Evolutionary conservation across 2,888 invertebrate genomes (phyloP).

Genomic region (Iphiclides podalirius): DNA sequence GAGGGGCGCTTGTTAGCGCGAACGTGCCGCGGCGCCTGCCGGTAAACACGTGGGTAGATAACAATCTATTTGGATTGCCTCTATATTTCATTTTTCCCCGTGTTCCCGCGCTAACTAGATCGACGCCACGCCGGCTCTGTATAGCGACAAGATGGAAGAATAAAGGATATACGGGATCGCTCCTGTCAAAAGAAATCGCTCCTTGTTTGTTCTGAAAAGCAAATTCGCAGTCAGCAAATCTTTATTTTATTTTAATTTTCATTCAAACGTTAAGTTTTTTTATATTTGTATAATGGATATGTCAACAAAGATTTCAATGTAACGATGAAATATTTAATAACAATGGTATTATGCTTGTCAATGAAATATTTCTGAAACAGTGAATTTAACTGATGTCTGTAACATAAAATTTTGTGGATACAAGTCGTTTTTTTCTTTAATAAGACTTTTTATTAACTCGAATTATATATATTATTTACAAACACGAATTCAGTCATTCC

Average conservation of each 20-base stretch:
- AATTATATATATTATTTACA: too few species aligned
- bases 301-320: too few species aligned
- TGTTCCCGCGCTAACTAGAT: constrained; percentile 74
- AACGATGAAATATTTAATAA: too few species aligned
- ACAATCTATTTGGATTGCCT: constrained; percentile 80
- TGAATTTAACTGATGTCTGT: too few species aligned
- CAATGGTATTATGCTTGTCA: too few species aligned
- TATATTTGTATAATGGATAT: too few species aligned
- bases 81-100: constrained; percentile 80
- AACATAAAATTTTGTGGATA: too few species aligned
- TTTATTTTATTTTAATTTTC: background rate
- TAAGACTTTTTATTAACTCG: too few species aligned
- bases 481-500: too few species aligned
- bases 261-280: too few species aligned
- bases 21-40: constrained; percentile 73
- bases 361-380: too few species aligned
- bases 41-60: constrained; percentile 80
- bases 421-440: too few species aligned
- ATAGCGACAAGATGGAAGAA: constrained; percentile 49
- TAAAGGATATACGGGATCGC: constrained; percentile 71
- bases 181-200: constrained; percentile 52
- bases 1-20: constrained; percentile 71
- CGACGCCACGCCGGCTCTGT: constrained; percentile 65
- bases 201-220: constrained; percentile 33
- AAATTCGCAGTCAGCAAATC: background rate